Evolutionary conservation across 1,140 invertebrate species (phyloP).

Genomic region (Drosophila tani): DNA sequence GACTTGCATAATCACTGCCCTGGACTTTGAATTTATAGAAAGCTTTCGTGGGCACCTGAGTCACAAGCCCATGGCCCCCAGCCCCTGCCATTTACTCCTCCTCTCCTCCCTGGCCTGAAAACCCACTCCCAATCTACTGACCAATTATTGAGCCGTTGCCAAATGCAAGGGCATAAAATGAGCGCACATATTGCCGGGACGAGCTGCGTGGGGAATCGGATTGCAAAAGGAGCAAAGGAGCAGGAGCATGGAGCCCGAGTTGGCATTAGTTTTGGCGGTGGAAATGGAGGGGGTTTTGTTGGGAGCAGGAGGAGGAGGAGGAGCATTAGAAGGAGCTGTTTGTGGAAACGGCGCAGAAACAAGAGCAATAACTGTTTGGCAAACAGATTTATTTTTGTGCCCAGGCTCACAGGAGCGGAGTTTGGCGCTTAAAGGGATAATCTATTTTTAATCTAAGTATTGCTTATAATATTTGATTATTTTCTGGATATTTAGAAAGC

Average conservation of each 20-base stretch:
- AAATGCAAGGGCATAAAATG: slow-evolving; percentile 74
- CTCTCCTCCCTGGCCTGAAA: neutral
- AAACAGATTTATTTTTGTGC: slow-evolving; percentile 79
- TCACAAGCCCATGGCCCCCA: slow-evolving; percentile 22
- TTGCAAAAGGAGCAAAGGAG: slow-evolving; percentile 20
- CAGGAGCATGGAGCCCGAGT: slow-evolving; percentile 6
- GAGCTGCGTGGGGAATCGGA: slow-evolving; percentile 37
- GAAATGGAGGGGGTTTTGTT: slow-evolving; percentile 1
- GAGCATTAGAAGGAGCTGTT: slow-evolving; percentile 15
- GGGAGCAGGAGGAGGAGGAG: neutral
- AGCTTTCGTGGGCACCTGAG: slow-evolving; percentile 74
- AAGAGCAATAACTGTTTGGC: slow-evolving; percentile 82
- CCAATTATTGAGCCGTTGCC: slow-evolving; percentile 79
- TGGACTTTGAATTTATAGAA: slow-evolving; percentile 75
- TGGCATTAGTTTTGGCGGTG: slow-evolving; percentile 37
- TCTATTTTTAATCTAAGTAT: neutral
- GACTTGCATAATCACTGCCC: slow-evolving; percentile 78
- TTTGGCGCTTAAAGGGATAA: neutral
- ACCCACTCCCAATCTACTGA: slow-evolving; percentile 46
- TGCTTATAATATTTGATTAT: neutral
- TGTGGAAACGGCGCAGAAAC: slow-evolving; percentile 59
- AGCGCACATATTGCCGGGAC: slow-evolving; percentile 68
- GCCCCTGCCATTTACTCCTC: neutral
- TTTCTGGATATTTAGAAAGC: neutral
- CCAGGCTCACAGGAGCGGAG: slow-evolving; percentile 44